Evolutionary conservation across 2,113 vertebrate species (phyloP), one percentile per base, ranked within the genome.

Genomic region (Pteruthius melanotis): DNA sequence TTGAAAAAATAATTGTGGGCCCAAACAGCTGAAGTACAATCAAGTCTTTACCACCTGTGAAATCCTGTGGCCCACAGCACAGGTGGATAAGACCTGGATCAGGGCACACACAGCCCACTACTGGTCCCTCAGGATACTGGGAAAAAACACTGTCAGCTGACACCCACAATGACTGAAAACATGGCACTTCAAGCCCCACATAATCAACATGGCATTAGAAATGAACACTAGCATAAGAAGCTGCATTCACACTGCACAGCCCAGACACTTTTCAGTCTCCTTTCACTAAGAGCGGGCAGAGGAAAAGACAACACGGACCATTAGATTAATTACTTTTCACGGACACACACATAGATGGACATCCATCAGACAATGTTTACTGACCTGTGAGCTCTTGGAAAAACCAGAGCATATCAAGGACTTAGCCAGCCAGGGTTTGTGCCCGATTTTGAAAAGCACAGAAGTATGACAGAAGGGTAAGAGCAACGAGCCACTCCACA

Each of bases 301-400:
- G 80, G 63, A 93, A 86, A 94, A 77, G 83, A 37, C 52, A 88
- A 70, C 76, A 95, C 1, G 7, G 88, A 80, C 90, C 85, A 94
- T 88, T 72, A 93, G 79, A 53, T 83, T 65, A 83, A 92, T 57
- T 66, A 86, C 45, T 61, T 70, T 78, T 42, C 83, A 94, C 6
- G 42, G 84, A 65, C 57, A 88, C 57, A 24, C 50, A 69, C 6
- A 83, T 0, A 83, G 68, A 83, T 4, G 28, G 79, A 49, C 49
- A 84, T 39, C 87, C 87, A 93, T 96, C 95, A 93, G 78, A 87
- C 76, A 92, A 92, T 71, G 89, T 88, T 94, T 90, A 90, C 68
- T 89, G 91, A 96, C 91, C 91, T 92, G 76, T 65, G 89, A 92
- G 92, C 90, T 66, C 92, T 66, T 39, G 16, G 61, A 80, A 94